A percentile compares a stretch with the other conserved stretches of the same genome.
phyloP scores from a whole-genome alignment of 2,797 vertebrate species.

The Ctenopoma kingsleyae region DNA sequence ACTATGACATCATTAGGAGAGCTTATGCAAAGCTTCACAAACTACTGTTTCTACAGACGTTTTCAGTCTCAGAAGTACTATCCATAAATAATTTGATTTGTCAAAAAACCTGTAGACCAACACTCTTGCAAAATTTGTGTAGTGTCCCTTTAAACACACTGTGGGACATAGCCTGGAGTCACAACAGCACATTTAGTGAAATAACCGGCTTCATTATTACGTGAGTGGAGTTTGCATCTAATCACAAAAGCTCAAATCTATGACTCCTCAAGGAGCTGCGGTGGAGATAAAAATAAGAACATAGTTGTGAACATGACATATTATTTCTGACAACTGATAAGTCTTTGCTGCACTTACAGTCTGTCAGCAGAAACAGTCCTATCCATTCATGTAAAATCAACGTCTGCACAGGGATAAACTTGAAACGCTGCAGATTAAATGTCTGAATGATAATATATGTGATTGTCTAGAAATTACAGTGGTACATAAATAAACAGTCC shows the following conservation, averaged over 20 bases:
- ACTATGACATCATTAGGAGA: not conserved
- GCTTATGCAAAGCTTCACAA: too few species aligned
- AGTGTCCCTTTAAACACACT: not conserved
- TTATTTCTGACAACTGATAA: constrained; percentile 43
- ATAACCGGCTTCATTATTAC: constrained; percentile 1
- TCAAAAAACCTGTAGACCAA: too few species aligned
- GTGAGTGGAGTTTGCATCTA: constrained; percentile 34
- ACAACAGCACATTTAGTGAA: constrained; percentile 6
- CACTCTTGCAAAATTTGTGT: not conserved
- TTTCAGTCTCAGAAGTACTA: not conserved
- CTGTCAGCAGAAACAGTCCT: constrained; percentile 59
- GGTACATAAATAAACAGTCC: not conserved
- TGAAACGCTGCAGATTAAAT: constrained; percentile 43
- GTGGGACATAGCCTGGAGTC: not conserved
- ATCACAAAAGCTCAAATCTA: constrained; percentile 48
- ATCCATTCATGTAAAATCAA: constrained; percentile 26
- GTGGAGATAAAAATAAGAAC: constrained; percentile 34
- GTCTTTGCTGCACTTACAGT: constrained; percentile 28
- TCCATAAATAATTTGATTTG: not conserved
- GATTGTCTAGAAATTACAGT: constrained; percentile 15
- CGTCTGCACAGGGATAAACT: constrained; percentile 46
- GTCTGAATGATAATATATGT: constrained; percentile 24
- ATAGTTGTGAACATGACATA: constrained; percentile 27
- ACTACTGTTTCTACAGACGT: not conserved
- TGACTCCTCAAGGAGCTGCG: not conserved